Conservation (phyloP, 2,797 vertebrate species). For the Amniataba percoides region DNA sequence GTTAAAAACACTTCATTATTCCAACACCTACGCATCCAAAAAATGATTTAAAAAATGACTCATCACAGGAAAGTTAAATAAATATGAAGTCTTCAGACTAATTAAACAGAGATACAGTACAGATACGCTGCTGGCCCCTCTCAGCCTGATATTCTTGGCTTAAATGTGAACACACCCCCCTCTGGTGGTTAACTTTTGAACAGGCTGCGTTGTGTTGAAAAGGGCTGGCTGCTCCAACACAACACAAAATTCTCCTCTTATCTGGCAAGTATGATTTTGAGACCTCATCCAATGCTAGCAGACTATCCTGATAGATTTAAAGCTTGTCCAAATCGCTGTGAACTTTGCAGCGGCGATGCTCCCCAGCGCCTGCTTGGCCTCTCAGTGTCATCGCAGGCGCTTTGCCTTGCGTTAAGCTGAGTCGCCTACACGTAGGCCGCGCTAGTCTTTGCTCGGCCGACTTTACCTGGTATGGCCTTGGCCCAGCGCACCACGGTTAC, state of each 20-base stretch:
- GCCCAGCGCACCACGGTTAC: constrained; percentile 96
- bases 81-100: background rate
- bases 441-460: background rate
- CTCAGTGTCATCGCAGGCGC: background rate
- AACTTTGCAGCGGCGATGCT: background rate
- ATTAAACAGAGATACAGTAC: background rate
- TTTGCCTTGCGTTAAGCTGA: background rate
- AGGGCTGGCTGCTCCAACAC: background rate
- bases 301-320: background rate
- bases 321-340: background rate
- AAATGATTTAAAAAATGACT: background rate
- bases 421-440: background rate
- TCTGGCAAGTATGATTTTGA: background rate
- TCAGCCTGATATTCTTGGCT: constrained; percentile 6
- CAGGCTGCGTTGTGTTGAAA: background rate
- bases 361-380: background rate
- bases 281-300: background rate
- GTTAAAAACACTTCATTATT: constrained; percentile 14
- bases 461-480: constrained; percentile 93
- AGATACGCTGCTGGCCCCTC: constrained; percentile 4
- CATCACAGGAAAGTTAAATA: background rate
- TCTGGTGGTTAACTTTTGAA: constrained; percentile 72
- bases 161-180: constrained; percentile 65
- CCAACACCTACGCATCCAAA: background rate
- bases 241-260: background rate